Conservation (phyloP, 2,888 invertebrate species). For the Aporophyla nigra region DNA sequence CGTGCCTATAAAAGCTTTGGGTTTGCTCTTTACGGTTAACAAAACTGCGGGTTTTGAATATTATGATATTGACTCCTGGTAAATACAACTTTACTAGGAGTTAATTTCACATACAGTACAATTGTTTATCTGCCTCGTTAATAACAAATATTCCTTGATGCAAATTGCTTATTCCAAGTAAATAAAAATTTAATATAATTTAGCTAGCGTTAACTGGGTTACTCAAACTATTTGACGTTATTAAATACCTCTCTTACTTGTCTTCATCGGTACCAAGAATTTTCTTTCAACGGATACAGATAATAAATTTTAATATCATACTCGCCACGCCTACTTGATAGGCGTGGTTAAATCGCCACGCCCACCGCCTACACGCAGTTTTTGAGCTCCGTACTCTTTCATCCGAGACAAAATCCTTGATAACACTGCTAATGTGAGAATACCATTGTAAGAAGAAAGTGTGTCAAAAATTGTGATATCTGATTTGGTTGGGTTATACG, state of each 20-base stretch:
- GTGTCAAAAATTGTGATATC: slow-evolving; percentile 65
- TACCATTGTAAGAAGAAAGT: slow-evolving; percentile 65
- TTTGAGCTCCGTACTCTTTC: slow-evolving; percentile 77
- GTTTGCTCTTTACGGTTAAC: background rate
- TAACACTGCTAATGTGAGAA: slow-evolving; percentile 79
- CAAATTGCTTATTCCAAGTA: too few species aligned
- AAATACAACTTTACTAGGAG: too few species aligned
- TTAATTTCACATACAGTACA: too few species aligned
- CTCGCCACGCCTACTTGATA: slow-evolving; percentile 79
- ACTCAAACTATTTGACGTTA: background rate
- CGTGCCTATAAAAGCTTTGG: background rate
- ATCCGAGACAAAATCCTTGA: slow-evolving; percentile 80
- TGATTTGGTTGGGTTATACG: slow-evolving; percentile 72
- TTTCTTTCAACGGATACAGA: slow-evolving; percentile 56
- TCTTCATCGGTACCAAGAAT: slow-evolving; percentile 12
- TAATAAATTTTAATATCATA: slow-evolving; percentile 70
- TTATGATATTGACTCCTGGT: too few species aligned
- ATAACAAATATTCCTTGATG: background rate
- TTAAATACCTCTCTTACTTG: slow-evolving; percentile 11
- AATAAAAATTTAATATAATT: background rate
- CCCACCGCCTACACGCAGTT: slow-evolving; percentile 83
- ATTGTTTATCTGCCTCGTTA: background rate
- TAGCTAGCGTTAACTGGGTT: background rate
- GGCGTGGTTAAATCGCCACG: slow-evolving; percentile 85
- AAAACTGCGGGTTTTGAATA: too few species aligned